Conservation (phyloP, 2,113 vertebrate genomes). For the Saccopteryx leptura region DNA sequence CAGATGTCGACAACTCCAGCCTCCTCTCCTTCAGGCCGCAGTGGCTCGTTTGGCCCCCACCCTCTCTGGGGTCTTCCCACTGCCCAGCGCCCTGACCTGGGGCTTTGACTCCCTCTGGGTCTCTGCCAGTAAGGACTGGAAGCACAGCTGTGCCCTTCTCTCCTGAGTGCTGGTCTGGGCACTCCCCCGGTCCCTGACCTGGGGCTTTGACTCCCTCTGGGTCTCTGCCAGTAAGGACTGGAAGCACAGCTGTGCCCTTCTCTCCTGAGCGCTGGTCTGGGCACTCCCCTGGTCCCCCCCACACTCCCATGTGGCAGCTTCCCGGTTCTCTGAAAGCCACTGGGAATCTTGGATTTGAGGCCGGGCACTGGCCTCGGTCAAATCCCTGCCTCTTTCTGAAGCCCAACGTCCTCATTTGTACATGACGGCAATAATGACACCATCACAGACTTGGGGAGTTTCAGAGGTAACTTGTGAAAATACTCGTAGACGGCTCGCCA, state of each 20-base stretch:
- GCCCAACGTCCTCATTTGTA: background rate
- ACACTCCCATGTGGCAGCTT: background rate
- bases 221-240: background rate
- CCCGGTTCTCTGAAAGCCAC: background rate
- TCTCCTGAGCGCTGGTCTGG: background rate
- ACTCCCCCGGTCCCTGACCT: background rate
- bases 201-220: too few relatives aligned
- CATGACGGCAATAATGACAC: background rate
- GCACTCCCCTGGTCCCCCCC: background rate
- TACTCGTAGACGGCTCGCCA: background rate
- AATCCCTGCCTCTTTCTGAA: background rate
- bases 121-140: background rate
- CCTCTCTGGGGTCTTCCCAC: background rate
- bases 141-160: background rate
- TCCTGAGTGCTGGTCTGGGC: background rate
- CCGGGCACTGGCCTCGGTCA: too few relatives aligned
- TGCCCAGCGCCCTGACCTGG: background rate
- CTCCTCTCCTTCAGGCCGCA: background rate
- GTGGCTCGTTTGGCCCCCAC: background rate
- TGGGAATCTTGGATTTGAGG: background rate
- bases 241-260: background rate
- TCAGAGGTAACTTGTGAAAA: background rate
- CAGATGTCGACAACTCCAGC: background rate
- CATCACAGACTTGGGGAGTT: background rate
- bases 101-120: background rate